Conservation (phyloP, 2,113 vertebrate species). For the Vimba vimba region DNA sequence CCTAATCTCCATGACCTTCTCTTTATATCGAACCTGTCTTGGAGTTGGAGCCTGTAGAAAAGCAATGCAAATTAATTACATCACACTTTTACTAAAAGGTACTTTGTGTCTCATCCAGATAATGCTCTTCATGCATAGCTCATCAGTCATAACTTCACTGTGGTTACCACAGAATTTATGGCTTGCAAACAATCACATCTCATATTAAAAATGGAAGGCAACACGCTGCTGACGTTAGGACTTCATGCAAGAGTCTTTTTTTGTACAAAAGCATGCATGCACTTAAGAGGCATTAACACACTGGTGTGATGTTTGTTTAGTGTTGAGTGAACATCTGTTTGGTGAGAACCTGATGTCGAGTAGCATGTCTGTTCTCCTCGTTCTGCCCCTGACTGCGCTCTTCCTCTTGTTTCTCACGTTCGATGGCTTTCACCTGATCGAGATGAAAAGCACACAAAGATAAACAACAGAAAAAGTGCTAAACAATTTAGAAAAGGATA, state of each 20-base stretch:
- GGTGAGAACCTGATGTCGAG: constrained; percentile 88
- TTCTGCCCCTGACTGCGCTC: constrained; percentile 90
- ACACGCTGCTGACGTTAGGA: background rate
- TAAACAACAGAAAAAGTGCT: constrained; percentile 2
- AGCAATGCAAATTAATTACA: background rate
- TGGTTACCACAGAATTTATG: background rate
- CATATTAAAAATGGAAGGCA: background rate
- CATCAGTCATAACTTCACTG: background rate
- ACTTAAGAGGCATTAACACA: constrained; percentile 10
- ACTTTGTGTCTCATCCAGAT: background rate
- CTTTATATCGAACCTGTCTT: constrained; percentile 92
- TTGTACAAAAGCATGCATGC: constrained; percentile 2
- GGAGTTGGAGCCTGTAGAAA: constrained; percentile 86
- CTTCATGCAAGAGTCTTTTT: background rate
- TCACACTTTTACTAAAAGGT: background rate
- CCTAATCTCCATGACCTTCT: constrained; percentile 95
- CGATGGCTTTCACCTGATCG: constrained; percentile 92
- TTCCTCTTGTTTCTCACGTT: constrained; percentile 96
- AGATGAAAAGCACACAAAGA: background rate
- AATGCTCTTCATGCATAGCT: background rate
- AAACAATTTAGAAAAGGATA: background rate
- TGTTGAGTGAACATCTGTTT: constrained; percentile 21
- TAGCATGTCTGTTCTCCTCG: constrained; percentile 93
- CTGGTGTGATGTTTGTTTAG: constrained; percentile 14
- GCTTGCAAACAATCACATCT: background rate